A percentile compares a stretch with the other conserved stretches of the same genome.
phyloP scores from a whole-genome alignment of 2,797 vertebrate genomes.

The Setipinna tenuifilis region DNA sequence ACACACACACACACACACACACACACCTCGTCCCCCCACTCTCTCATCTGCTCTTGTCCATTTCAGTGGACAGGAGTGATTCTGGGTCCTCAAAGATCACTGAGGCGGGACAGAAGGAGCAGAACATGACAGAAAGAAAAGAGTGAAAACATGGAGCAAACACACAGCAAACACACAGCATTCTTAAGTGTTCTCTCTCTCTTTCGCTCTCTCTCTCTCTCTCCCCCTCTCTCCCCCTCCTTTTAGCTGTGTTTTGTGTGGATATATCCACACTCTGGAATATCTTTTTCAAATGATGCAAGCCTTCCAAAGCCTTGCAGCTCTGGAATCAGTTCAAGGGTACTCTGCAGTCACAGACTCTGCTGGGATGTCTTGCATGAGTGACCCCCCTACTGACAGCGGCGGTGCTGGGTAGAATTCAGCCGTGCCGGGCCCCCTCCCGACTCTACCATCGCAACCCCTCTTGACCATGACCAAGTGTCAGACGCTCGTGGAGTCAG shows the following conservation, averaged over 20 bases:
- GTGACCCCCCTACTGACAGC: background rate
- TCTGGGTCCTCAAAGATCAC: background rate
- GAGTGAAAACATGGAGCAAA: background rate
- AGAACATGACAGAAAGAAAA: background rate
- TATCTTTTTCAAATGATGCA: background rate
- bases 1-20: constrained; percentile 20
- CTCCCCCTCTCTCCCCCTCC: too few relatives aligned
- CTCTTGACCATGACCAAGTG: background rate
- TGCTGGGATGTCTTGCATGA: background rate
- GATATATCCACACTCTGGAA: background rate
- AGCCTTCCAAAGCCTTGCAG: background rate
- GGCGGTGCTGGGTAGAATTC: background rate
- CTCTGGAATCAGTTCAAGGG: background rate
- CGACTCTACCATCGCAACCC: background rate
- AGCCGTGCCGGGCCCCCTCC: background rate
- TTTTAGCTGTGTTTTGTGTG: background rate
- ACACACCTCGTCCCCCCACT: background rate
- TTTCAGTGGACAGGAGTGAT: constrained; percentile 5
- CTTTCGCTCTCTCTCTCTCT: too few relatives aligned
- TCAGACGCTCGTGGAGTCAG: background rate
- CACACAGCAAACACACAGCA: background rate
- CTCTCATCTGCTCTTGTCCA: background rate
- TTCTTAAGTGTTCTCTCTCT: too few relatives aligned
- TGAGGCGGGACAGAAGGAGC: background rate
- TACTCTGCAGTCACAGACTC: background rate